Conservation (phyloP, 2,888 invertebrate species). For the Parnassius glacialis region DNA sequence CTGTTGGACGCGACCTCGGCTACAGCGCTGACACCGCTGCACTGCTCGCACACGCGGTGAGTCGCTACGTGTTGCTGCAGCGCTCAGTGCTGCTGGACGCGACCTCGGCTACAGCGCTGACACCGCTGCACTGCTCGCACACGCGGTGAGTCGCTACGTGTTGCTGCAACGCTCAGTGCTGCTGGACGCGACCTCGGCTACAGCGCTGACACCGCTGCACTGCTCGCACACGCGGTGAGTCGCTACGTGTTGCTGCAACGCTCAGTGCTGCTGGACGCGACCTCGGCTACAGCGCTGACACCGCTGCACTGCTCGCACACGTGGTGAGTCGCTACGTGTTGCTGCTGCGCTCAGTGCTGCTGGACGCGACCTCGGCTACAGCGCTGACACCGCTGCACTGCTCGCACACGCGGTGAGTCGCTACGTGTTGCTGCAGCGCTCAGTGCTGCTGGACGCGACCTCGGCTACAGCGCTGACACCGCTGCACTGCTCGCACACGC, state of each 20-base stretch:
- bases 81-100: conserved; percentile 79
- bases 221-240: conserved; percentile 88
- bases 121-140: conserved; percentile 85
- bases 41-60: conserved; percentile 88
- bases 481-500: too few species aligned
- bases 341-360: conserved; percentile 82
- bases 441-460: too few species aligned
- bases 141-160: conserved; percentile 82
- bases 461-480: too few species aligned
- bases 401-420: conserved; percentile 86
- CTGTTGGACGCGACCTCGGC: conserved; percentile 85
- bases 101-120: conserved; percentile 87
- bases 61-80: conserved; percentile 72
- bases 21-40: conserved; percentile 83
- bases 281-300: conserved; percentile 85
- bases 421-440: too few species aligned
- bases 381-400: conserved; percentile 82
- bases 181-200: conserved; percentile 89
- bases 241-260: conserved; percentile 71
- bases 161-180: conserved; percentile 80
- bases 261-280: conserved; percentile 83
- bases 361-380: conserved; percentile 88
- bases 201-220: conserved; percentile 80
- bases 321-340: conserved; percentile 78
- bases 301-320: conserved; percentile 86